Evolutionary conservation across 2,888 invertebrate species (phyloP), one percentile per base, ranked within the genome.

Genomic region (Perdita meconis): DNA sequence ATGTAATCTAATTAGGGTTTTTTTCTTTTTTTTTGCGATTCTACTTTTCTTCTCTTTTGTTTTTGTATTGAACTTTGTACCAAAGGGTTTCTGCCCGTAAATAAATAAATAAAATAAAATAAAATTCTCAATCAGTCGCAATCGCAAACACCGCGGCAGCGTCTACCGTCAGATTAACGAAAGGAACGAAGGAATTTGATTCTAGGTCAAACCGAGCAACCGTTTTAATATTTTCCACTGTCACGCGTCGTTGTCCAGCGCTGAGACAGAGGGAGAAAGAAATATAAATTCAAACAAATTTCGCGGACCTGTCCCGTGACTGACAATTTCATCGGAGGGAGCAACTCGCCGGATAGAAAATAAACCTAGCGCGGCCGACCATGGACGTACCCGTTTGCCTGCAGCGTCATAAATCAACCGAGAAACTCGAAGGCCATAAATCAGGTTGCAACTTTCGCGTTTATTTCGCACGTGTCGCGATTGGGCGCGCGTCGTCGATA

Each of bases 401-500:
- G 34, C 47, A 5, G 44, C 44, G 34, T 64, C 72, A 68, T 83
- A 84, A 84, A 84, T 84, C 78, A 76, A 60, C 57, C 24, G 8
- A 61, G 55, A 36, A 60, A 72, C 71, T 71, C 70, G 56, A 1
- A 19, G 63, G 64, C 64, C 81, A 82, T 84, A 84, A 84, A 84
- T 84, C 84, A 80, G 66, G 51, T 65, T 61, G 67, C 70, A 78
- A 81, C 81, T 83, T 84, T 77, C 70, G 72, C 79, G 75, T 84
- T 79, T 81, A 84, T 81, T 80, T 71, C 70, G 50, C 51, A 60
- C 56, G 24, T 6, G 30, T 72, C 36, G 42, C 69, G 63, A 75
- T 73, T 79, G 72, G 59, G 68, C 66, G 70, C 75, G 74, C 66
- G 72, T 60, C 65, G 22, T 19, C 10, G 57, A 42, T 63, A 76